These are phyloP conservation scores for Volucella inflata DNA, from an alignment of 2,888 invertebrate species.

Conservation along the genomic window DNA sequence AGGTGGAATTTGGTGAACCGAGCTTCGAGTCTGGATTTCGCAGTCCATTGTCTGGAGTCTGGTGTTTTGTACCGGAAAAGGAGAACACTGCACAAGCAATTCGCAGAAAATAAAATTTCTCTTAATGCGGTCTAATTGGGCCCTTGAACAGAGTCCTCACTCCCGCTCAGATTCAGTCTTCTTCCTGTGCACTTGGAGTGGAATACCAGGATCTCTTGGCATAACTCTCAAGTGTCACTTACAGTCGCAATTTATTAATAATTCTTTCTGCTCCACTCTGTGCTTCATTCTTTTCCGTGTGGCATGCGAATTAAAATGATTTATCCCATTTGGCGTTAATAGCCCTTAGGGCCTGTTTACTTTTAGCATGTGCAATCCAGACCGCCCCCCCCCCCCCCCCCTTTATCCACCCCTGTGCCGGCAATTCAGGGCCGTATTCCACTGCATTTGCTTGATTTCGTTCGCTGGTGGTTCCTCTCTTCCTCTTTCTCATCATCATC, in stretches of 20 bases:
- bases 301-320: conserved; percentile 73
- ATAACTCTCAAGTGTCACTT: conserved; percentile 71
- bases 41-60: too few species aligned
- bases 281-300: conserved; percentile 52
- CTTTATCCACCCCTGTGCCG: too few species aligned
- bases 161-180: conserved; percentile 1
- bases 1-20: conserved; percentile 40
- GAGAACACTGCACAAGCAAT: conserved; percentile 26
- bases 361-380: conserved; percentile 37
- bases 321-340: conserved; percentile 71
- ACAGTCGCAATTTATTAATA: conserved; percentile 74
- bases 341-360: conserved; percentile 57
- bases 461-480: conserved; percentile 15
- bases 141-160: conserved; percentile 44
- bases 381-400: conserved; percentile 22
- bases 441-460: conserved; percentile 47
- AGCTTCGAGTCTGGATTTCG: background rate
- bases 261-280: conserved; percentile 40
- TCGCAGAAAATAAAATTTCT: conserved; percentile 58
- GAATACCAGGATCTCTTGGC: conserved; percentile 63
- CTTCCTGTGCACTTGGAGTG: conserved; percentile 5
- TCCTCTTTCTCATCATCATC: conserved; percentile 3
- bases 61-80: conserved; percentile 23
- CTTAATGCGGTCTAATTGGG: conserved; percentile 67
- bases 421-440: conserved; percentile 18